Evolutionary conservation across 2,113 vertebrate species (phyloP).

Genomic region (Lamprologus speciosus): DNA sequence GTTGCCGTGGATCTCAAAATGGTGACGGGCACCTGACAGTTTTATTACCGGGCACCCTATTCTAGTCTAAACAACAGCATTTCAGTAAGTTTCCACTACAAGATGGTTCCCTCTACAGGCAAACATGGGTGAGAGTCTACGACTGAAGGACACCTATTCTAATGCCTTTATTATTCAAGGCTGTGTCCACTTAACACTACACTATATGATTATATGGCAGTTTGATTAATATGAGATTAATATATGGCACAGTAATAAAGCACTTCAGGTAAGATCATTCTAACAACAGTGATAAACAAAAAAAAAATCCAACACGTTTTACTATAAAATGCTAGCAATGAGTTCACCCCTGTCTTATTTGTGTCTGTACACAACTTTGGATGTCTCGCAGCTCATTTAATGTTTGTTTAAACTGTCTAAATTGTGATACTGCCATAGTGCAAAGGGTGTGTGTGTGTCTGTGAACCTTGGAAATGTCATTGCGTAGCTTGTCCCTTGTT

Average conservation of each 20-base stretch:
- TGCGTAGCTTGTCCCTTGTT: slow-evolving; percentile 70
- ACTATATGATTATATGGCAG: neutral
- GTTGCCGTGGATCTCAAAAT: too few species aligned
- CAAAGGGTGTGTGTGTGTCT: neutral
- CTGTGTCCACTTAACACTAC: neutral
- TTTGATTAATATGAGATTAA: neutral
- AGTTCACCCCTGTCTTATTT: neutral
- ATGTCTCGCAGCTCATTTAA: neutral
- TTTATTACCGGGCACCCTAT: too few species aligned
- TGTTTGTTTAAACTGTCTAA: neutral
- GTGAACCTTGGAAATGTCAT: slow-evolving; percentile 63
- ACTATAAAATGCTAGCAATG: neutral
- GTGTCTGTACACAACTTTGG: neutral
- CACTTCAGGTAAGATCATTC: neutral
- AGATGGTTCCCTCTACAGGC: neutral
- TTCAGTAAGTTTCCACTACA: neutral
- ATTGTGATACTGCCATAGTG: neutral
- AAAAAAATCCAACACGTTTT: rapidly evolving
- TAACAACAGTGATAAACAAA: neutral
- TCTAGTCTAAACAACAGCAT: neutral
- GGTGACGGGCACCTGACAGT: too few species aligned
- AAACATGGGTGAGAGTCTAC: neutral
- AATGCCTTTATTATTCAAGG: neutral
- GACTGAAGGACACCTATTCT: neutral
- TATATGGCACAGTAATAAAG: neutral